Evolutionary conservation across 2,113 vertebrate species (phyloP).

Genomic region (Heptranchias perlo): DNA sequence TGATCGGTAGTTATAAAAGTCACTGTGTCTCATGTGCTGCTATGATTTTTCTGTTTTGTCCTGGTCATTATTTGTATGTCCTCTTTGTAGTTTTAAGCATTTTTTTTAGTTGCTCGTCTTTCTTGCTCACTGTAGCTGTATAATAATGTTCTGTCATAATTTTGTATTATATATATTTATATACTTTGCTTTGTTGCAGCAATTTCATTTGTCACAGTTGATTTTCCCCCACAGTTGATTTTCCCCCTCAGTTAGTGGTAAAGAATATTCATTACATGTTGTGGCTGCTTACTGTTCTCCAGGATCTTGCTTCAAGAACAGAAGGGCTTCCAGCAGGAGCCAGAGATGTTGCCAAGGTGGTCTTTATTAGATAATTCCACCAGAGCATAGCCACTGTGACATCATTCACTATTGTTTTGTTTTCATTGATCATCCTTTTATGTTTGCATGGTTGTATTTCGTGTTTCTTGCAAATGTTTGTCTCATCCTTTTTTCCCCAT

Average conservation of each 20-base stretch:
- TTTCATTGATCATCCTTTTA: conserved; percentile 54
- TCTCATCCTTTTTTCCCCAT: conserved; percentile 57
- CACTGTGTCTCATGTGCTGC: conserved; percentile 32
- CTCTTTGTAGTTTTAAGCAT: not conserved
- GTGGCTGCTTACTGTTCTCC: conserved; percentile 76
- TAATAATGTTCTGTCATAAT: not conserved
- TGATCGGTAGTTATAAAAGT: conserved; percentile 28
- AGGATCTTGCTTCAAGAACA: conserved; percentile 66
- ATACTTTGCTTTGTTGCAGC: not conserved
- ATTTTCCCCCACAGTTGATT: too few relatives aligned
- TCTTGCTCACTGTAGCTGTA: not conserved
- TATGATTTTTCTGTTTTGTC: not conserved
- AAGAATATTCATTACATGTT: conserved; percentile 64
- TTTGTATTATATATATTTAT: not conserved
- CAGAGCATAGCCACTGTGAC: conserved; percentile 46
- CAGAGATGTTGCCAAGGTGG: conserved; percentile 84
- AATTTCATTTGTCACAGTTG: conserved; percentile 6
- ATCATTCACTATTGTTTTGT: conserved; percentile 47
- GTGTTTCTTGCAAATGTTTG: conserved; percentile 39
- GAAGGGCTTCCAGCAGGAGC: conserved; percentile 70
- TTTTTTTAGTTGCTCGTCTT: conserved; percentile 14
- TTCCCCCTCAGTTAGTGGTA: not conserved
- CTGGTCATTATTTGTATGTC: conserved; percentile 3
- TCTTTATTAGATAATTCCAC: conserved; percentile 55
- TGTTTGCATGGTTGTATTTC: conserved; percentile 52